phyloP scores from a whole-genome alignment of 2,113 vertebrate species.

The Leuciscus idus region DNA sequence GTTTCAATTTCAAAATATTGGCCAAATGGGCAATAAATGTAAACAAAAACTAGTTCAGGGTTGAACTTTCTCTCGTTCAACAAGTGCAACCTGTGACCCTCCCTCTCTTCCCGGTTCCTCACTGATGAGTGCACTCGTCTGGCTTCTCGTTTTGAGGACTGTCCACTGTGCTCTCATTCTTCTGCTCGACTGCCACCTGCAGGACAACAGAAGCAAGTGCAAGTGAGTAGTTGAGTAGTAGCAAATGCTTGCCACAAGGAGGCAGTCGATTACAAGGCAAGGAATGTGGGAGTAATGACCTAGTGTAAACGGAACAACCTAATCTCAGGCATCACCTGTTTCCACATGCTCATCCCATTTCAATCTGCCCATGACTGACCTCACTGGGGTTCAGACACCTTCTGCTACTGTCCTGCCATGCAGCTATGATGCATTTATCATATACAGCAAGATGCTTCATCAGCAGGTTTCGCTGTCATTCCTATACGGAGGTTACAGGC shows the following conservation, averaged over 20 bases:
- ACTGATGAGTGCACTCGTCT: constrained; percentile 80
- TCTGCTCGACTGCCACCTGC: constrained; percentile 88
- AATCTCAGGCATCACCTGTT: neutral
- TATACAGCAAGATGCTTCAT: neutral
- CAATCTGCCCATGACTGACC: constrained; percentile 5
- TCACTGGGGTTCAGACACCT: constrained; percentile 1
- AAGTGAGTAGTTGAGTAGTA: constrained; percentile 2
- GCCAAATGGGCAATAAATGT: neutral
- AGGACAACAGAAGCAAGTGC: constrained; percentile 36
- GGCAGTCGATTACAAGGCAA: constrained; percentile 13
- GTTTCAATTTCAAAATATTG: neutral
- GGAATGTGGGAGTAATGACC: neutral
- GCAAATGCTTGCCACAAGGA: constrained; percentile 23
- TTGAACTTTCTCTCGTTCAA: constrained; percentile 1
- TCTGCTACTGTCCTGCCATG: neutral
- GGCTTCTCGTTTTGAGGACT: constrained; percentile 71
- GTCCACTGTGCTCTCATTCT: constrained; percentile 74
- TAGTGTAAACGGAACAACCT: neutral
- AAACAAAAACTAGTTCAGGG: constrained; percentile 19
- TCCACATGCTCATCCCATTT: neutral
- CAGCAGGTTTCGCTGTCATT: constrained; percentile 11
- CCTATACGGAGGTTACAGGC: neutral
- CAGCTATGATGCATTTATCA: constrained; percentile 16
- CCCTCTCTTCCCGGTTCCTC: constrained; percentile 25
- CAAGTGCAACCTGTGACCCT: constrained; percentile 54